Base-by-base conservation (phyloP, 1,140 invertebrate genomes). In the Lethocerus indicus region DNA sequence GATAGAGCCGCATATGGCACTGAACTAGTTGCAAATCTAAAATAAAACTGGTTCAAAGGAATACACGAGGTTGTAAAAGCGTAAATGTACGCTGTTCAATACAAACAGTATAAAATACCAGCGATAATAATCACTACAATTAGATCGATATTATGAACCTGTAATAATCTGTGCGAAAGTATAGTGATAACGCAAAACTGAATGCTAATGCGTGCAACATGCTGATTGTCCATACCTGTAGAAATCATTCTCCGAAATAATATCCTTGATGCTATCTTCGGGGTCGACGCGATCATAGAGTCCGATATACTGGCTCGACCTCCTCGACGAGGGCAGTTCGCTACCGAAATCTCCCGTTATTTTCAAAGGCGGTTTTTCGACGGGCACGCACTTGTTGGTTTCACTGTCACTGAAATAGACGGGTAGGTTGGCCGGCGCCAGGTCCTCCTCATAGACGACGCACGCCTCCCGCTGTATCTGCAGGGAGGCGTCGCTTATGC, bases 241-340 rank as follows among this genome's bases (percentile, higher is more conserved):
- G 50, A 77, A 67, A 61, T 77, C 75, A 59, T 78, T 76, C 54
- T 76, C 73, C 3, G 71, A 73, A 37, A 78, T 68, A 54, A 78
- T 76, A 56, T 76, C 75, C 27, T 73, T 61, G 49, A 78, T 75
- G 52, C 73, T 75, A 57, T 76, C 73, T 55, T 76, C 74, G 13
- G 75, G 75, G 59, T 76, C 74, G 51, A 76, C 63, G 40, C 66
- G 60, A 58, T 75, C 73, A 46, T 59, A 58, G 12, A 62, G 40
- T 2, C 56, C 56, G 1, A 59, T 52, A 44, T 58, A 54, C 32
- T 55, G 56, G 44, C 56, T 59, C 7, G 51, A 49, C 32, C 56
- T 37, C 35, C 50, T 50, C 13, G 52, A 54, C n/a, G 45, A 41
- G 21, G 20, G 27, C 27, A 47, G 40, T 24, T 52, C 55, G 28